Conservation (phyloP, 2,797 vertebrate species). For the Antennarius maculatus region DNA sequence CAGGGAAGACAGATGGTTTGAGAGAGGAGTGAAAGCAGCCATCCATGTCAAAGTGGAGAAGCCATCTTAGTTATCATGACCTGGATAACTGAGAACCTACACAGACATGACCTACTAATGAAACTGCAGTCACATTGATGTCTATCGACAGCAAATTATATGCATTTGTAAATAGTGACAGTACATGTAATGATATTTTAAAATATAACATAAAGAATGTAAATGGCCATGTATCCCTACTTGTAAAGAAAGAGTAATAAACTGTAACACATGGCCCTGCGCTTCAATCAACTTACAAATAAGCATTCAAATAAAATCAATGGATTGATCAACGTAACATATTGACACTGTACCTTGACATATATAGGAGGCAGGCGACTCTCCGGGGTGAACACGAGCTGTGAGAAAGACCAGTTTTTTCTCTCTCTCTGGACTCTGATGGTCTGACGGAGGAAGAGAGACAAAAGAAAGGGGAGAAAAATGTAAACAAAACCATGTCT, state of each 20-base stretch:
- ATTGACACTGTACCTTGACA: constrained; percentile 91
- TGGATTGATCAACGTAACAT: not conserved
- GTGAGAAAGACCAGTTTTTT: constrained; percentile 96
- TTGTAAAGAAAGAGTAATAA: not conserved
- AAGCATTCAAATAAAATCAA: constrained; percentile 17
- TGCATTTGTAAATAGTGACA: too few relatives aligned
- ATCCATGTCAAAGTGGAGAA: too few relatives aligned
- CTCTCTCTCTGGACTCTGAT: constrained; percentile 81
- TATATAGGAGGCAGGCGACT: constrained; percentile 97
- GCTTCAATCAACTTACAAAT: not conserved
- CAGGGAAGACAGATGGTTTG: too few relatives aligned
- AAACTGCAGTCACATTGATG: too few relatives aligned
- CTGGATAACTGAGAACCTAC: too few relatives aligned
- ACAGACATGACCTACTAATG: too few relatives aligned
- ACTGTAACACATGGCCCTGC: not conserved
- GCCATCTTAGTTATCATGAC: too few relatives aligned
- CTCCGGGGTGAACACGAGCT: constrained; percentile 93
- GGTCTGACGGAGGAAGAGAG: constrained; percentile 69
- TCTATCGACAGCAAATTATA: too few relatives aligned
- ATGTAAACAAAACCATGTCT: constrained; percentile 2
- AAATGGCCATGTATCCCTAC: not conserved
- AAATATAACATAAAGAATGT: not conserved
- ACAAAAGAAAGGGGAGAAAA: not conserved
- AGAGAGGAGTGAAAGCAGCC: too few relatives aligned
- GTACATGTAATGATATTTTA: not conserved